Conservation (phyloP, 2,113 vertebrate genomes). For the Myiopsitta monachus region DNA sequence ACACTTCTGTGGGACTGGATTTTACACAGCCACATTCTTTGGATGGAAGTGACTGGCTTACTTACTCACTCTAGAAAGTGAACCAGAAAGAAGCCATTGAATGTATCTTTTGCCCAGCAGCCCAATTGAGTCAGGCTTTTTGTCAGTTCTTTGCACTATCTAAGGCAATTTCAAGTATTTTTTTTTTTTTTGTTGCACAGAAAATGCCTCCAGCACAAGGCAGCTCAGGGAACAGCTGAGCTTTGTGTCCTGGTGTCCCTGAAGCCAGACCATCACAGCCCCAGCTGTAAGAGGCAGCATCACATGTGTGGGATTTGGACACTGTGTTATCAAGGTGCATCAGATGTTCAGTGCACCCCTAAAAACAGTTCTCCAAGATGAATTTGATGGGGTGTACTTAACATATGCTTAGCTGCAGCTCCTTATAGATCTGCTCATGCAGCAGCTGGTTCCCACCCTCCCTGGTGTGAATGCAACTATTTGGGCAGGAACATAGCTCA, state of each 20-base stretch:
- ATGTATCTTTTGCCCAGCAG: not conserved
- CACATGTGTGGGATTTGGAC: not conserved
- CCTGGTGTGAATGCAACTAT: not conserved
- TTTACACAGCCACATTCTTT: not conserved
- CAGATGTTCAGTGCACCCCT: rapidly evolving
- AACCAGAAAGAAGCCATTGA: not conserved
- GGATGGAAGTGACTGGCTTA: not conserved
- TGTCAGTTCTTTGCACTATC: not conserved
- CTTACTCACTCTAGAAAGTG: not conserved
- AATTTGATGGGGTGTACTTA: not conserved
- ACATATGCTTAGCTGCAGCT: not conserved
- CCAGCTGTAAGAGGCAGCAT: not conserved
- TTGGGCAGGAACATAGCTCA: not conserved
- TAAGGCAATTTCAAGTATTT: not conserved
- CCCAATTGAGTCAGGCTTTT: not conserved
- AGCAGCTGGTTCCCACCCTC: not conserved
- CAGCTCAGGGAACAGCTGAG: not conserved
- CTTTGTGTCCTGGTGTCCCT: not conserved
- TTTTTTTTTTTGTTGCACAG: not conserved
- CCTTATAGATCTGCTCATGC: not conserved
- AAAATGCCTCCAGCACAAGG: not conserved
- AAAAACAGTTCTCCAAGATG: rapidly evolving
- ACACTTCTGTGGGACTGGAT: not conserved
- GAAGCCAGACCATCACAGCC: not conserved
- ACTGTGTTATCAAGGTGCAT: rapidly evolving